Percentiles rank a stretch among this genome's conserved stretches.
These are phyloP conservation scores for Taeniopygia guttata DNA, from an alignment of 2,797 vertebrate genomes.

Conservation along the genomic window DNA sequence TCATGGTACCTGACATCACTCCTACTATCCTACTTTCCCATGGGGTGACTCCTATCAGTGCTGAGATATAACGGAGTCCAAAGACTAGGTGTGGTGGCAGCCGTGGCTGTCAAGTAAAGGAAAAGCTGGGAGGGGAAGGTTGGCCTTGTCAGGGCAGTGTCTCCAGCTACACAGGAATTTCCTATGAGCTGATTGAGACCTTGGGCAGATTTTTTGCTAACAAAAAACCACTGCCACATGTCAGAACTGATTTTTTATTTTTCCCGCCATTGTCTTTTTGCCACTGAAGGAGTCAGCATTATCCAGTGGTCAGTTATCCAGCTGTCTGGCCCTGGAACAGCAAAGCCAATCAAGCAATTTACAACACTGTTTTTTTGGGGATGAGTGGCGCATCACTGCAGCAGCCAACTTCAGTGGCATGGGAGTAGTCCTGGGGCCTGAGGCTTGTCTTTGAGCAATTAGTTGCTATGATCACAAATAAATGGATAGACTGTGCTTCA, in stretches of 20 bases:
- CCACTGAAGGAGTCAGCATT: background rate
- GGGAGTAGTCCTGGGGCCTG: background rate
- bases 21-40: conserved; percentile 62
- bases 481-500: background rate
- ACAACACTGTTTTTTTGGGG: background rate
- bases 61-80: conserved; percentile 55
- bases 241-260: background rate
- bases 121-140: conserved; percentile 54
- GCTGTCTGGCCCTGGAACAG: background rate
- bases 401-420: background rate
- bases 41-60: conserved; percentile 67
- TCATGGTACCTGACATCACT: conserved; percentile 51
- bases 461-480: conserved; percentile 30
- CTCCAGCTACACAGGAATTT: conserved; percentile 48
- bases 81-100: conserved; percentile 67
- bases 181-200: conserved; percentile 46
- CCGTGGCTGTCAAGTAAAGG: conserved; percentile 51
- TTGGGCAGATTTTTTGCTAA: conserved; percentile 29
- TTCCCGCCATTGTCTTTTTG: conserved; percentile 1
- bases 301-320: background rate
- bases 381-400: background rate
- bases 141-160: conserved; percentile 61
- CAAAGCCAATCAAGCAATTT: background rate
- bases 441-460: background rate
- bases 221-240: background rate